Percentiles rank a stretch among this genome's conserved stretches.
Evolutionary conservation across 1,140 invertebrate species (phyloP).

Genomic region (Drosophila jambulina): DNA sequence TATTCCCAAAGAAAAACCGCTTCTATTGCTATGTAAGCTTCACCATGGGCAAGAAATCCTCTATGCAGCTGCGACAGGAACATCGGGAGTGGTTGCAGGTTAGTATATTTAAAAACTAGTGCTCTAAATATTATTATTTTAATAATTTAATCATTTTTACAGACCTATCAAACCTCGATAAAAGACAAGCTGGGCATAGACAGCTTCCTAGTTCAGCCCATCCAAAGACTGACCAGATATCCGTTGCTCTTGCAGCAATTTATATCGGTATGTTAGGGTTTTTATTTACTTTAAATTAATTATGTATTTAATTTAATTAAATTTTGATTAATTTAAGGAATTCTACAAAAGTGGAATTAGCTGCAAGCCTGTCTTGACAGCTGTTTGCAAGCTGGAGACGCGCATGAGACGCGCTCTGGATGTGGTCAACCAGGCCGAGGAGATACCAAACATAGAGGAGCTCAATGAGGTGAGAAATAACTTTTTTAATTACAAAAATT

Average conservation of each 20-base stretch:
- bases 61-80: slow-evolving; percentile 77
- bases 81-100: slow-evolving; percentile 77
- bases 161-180: slow-evolving; percentile 78
- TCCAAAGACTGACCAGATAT: slow-evolving; percentile 85
- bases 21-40: slow-evolving; percentile 81
- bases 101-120: neutral
- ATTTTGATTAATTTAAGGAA: slow-evolving; percentile 49
- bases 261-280: slow-evolving; percentile 64
- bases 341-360: slow-evolving; percentile 82
- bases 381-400: slow-evolving; percentile 82
- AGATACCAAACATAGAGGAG: slow-evolving; percentile 79
- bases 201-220: slow-evolving; percentile 84
- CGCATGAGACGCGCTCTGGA: slow-evolving; percentile 78
- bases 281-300: too few relatives aligned
- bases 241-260: slow-evolving; percentile 83
- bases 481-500: too few relatives aligned
- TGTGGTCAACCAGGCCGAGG: slow-evolving; percentile 84
- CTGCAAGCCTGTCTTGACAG: slow-evolving; percentile 75
- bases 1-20: slow-evolving; percentile 70
- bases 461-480: slow-evolving; percentile 60
- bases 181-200: slow-evolving; percentile 85
- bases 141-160: neutral
- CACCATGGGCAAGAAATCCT: slow-evolving; percentile 80
- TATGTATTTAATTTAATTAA: neutral
- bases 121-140: neutral